Evolutionary conservation across 2,888 invertebrate species (phyloP).

Genomic region (Dendrolimus pini): DNA sequence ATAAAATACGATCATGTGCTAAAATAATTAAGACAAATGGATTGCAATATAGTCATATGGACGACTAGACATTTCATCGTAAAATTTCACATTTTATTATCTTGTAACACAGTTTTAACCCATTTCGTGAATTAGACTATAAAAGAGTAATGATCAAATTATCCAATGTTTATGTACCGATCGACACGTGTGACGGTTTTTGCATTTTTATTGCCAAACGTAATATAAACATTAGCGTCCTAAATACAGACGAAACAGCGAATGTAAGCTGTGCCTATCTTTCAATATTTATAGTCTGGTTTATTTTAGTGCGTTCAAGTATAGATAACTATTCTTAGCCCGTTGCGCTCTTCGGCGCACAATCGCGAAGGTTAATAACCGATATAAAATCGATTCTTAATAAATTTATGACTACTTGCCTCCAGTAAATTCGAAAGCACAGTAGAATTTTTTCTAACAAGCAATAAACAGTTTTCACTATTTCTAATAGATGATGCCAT

Average conservation of each 20-base stretch:
- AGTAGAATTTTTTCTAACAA: too few relatives aligned
- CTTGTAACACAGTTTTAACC: background rate
- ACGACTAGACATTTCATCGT: background rate
- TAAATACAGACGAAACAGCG: constrained; percentile 19
- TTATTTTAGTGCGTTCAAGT: constrained; percentile 36
- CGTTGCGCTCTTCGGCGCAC: constrained; percentile 22
- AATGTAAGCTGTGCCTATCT: background rate
- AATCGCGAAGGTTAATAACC: constrained; percentile 41
- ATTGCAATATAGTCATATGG: background rate
- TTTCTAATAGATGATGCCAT: background rate
- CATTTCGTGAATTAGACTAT: background rate
- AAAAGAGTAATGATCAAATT: background rate
- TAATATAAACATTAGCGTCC: constrained; percentile 26
- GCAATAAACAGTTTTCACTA: too few relatives aligned
- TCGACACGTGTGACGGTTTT: constrained; percentile 10
- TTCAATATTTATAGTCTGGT: constrained; percentile 5
- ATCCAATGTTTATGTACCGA: constrained; percentile 4
- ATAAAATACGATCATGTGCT: too few relatives aligned
- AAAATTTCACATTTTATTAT: background rate
- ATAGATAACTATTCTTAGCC: constrained; percentile 30
- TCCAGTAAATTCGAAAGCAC: too few relatives aligned
- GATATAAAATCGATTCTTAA: constrained; percentile 17
- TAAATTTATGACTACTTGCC: too few relatives aligned
- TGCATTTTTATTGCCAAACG: constrained; percentile 13
- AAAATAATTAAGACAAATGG: background rate